Base-by-base conservation (phyloP, 2,113 vertebrate species). In the Platanista minor region DNA sequence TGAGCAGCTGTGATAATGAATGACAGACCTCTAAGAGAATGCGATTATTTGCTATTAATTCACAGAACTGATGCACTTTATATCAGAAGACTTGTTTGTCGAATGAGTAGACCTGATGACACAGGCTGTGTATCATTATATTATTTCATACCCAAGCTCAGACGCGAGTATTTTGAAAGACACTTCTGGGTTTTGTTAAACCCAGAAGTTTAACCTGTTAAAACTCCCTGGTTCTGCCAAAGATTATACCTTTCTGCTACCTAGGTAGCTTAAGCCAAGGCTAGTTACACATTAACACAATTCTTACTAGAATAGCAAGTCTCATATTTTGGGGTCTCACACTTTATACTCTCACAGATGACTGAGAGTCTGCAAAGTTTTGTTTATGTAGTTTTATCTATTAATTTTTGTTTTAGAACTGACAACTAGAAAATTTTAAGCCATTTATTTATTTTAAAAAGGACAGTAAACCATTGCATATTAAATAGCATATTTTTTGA, bases 131-230 rank as follows among this genome's bases (percentile, higher is more conserved):
- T 87, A 69, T 75, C n/a, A 43, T 54, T 64, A n/a, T 36, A 66
- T 59, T 87, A 43, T 93, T 81, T 90, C 39, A 43, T 80, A 71
- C 36, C 43, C 36, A 82, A 64, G 52, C 13, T 69, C 74, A 97
- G 92, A 69, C 2, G 43, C 9, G 49, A 64, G 41, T 21, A 90
- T 87, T 96, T 95, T 97, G 86, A 93, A 92, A 95, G 39, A 71
- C 14, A 71, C 41, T 81, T 86, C 46, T 93, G 36, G 29, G 49
- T 92, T 82, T 94, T 87, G 43, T 59, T 90, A n/a, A 52, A 52
- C 52, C 15, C 52, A 52, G 52, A 52, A 52, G 52, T 52, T 52
- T 69, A 86, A 86, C 52, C 21, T 86, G 49, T n/a, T 86, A n/a
- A 71, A 92, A 64, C 31, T 77, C 13, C 49, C 13, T 39, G 2